Evolutionary conservation across 1,140 invertebrate genomes (phyloP).

Genomic region (Aphaenogaster floridana): DNA sequence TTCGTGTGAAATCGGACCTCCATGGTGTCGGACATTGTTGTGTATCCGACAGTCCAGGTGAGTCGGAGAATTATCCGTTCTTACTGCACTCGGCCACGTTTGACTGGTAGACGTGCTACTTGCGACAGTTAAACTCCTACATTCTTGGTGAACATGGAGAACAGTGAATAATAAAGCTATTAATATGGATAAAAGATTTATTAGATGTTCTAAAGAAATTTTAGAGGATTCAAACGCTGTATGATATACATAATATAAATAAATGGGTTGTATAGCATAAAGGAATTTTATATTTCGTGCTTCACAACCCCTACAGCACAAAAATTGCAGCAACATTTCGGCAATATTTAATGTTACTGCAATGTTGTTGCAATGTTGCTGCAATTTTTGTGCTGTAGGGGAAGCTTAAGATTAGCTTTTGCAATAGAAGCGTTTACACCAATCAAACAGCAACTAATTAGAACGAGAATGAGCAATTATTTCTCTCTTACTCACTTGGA

Average conservation of each 20-base stretch:
- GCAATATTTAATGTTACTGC: no score
- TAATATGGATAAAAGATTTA: conserved; percentile 11
- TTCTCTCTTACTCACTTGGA: not conserved
- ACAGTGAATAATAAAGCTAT: not conserved
- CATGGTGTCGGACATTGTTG: not conserved
- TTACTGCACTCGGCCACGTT: not conserved
- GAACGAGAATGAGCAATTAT: not conserved
- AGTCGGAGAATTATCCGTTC: not conserved
- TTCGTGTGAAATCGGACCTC: conserved; percentile 6
- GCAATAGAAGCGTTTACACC: not conserved
- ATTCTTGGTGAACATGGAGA: not conserved
- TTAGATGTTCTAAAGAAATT: not conserved
- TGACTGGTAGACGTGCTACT: not conserved
- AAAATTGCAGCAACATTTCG: no score
- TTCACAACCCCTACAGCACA: not conserved
- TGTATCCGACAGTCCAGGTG: not conserved
- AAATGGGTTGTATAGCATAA: not conserved
- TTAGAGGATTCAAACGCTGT: not conserved
- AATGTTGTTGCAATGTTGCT: no score
- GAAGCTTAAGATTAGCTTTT: not conserved
- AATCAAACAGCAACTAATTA: not conserved
- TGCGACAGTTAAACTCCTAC: not conserved
- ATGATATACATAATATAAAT: not conserved
- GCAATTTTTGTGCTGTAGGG: no score
- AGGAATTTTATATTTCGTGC: not conserved